A percentile compares a stretch with the other conserved stretches of the same genome.
phyloP scores from a whole-genome alignment of 2,113 vertebrate species.

The Capra hircus region DNA sequence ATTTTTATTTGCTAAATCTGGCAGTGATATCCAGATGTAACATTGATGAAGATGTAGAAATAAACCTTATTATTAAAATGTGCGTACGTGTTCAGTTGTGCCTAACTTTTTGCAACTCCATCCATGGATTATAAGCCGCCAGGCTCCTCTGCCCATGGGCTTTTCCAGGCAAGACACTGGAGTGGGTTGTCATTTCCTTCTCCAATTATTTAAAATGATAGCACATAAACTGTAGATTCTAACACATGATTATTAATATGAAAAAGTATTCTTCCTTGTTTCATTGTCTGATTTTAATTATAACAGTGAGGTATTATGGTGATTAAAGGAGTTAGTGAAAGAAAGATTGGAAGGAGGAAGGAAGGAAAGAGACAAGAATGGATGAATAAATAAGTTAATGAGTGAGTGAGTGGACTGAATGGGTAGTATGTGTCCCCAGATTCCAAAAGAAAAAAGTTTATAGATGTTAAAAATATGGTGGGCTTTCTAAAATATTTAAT shows the following conservation, averaged over 20 bases:
- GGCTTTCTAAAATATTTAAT: background rate
- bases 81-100: accelerated
- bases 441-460: background rate
- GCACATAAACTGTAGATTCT: background rate
- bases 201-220: background rate
- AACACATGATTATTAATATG: background rate
- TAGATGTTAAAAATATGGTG: background rate
- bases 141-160: background rate
- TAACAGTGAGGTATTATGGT: background rate
- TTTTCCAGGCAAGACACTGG: background rate
- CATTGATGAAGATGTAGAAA: background rate
- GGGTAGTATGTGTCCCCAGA: background rate
- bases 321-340: background rate
- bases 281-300: background rate
- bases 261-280: background rate
- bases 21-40: background rate
- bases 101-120: background rate
- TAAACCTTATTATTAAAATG: background rate
- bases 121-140: background rate
- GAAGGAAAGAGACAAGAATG: background rate
- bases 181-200: background rate
- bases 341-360: background rate
- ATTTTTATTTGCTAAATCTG: background rate
- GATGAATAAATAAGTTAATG: background rate
- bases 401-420: background rate